These are phyloP conservation scores for Drosophila rellima DNA, from an alignment of 2,888 invertebrate genomes.

Conservation along the genomic window DNA sequence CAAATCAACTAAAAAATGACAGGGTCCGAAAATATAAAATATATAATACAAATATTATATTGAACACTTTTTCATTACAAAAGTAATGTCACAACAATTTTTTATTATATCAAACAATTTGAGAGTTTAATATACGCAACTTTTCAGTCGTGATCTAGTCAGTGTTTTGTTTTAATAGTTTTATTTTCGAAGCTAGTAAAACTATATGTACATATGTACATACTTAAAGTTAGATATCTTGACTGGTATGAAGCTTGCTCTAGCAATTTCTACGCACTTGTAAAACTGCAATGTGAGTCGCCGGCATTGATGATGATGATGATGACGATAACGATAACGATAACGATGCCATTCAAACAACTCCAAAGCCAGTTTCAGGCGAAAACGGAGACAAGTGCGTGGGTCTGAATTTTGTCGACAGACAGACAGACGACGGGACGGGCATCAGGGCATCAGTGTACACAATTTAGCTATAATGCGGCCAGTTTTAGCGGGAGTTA, in stretches of 20 bases:
- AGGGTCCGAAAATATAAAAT: no score
- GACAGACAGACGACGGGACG: not conserved
- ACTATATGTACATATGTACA: no score
- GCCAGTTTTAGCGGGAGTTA: not conserved
- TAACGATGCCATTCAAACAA: constrained; percentile 76
- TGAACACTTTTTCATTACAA: no score
- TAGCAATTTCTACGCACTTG: constrained; percentile 47
- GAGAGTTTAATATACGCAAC: no score
- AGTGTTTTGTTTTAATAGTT: no score
- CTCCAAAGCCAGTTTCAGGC: constrained; percentile 50
- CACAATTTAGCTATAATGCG: not conserved
- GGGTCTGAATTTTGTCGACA: constrained; percentile 38
- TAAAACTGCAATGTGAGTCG: constrained; percentile 11
- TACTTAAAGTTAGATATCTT: not conserved
- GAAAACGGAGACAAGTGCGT: constrained; percentile 51
- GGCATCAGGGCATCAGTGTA: not conserved
- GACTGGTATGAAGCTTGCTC: constrained; percentile 11
- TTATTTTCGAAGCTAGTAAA: no score
- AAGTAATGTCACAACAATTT: no score
- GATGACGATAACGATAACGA: constrained; percentile 36
- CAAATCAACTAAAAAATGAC: no score
- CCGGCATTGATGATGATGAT: constrained; percentile 13
- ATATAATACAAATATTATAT: no score
- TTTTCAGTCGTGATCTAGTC: no score
- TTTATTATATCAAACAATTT: no score